A percentile compares a stretch with the other conserved stretches of the same genome.
Evolutionary conservation across 35 echinoderm and acorn worm species (phyloP).

Genomic region (Patiria miniata): DNA sequence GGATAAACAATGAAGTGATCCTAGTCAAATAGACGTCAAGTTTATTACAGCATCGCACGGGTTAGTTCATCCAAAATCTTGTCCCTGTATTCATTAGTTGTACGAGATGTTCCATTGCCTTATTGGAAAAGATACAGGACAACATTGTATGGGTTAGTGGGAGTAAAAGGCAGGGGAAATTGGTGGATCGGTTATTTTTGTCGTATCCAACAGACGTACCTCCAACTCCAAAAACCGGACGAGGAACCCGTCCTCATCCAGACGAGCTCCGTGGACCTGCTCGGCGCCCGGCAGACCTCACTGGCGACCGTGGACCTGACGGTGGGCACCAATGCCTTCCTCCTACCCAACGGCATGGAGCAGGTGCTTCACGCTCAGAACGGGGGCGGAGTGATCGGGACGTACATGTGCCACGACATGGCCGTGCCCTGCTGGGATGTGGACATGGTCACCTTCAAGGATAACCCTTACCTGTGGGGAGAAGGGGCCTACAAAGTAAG

Average conservation of each 20-base stretch:
- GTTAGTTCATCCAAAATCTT: no score
- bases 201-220: not conserved
- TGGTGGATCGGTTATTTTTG: not conserved
- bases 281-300: constrained; percentile 19
- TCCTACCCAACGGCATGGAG: constrained; percentile 65
- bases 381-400: not conserved
- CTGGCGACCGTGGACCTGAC: constrained; percentile 34
- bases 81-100: no score
- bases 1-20: no score
- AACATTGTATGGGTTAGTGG: no score
- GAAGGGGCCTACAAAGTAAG: constrained; percentile 55
- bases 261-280: constrained; percentile 6
- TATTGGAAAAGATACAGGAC: no score
- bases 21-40: no score
- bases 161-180: not conserved
- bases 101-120: no score
- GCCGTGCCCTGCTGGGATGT: constrained; percentile 55
- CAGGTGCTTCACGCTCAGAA: constrained; percentile 44
- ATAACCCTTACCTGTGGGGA: constrained; percentile 82
- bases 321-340: constrained; percentile 33
- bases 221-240: not conserved
- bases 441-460: constrained; percentile 54
- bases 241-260: not conserved
- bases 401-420: constrained; percentile 32
- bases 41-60: no score